Evolutionary conservation across 1,140 invertebrate species (phyloP).

Genomic region (Drosophila watanabei): DNA sequence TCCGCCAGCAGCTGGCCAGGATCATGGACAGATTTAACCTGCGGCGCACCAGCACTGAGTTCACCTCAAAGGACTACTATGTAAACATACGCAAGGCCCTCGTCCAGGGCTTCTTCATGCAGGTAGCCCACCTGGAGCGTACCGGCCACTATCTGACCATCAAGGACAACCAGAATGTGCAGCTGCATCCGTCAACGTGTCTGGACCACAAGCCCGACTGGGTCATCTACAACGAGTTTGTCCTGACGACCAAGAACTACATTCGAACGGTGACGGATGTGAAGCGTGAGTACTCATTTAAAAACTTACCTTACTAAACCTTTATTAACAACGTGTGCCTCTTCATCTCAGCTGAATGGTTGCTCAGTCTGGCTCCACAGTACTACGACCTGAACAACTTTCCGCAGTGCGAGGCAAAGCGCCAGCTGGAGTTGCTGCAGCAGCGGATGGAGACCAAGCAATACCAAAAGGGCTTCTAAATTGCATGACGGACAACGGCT

Average conservation of each 20-base stretch:
- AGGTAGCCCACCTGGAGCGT: conserved; percentile 98
- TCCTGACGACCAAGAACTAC: conserved; percentile 99
- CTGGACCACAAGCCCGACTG: conserved; percentile 99
- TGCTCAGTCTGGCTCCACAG: conserved; percentile 97
- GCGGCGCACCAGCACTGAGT: conserved; percentile 98
- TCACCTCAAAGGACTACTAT: conserved; percentile 99
- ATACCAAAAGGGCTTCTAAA: conserved; percentile 88
- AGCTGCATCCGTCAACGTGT: conserved; percentile 99
- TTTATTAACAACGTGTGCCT: neutral
- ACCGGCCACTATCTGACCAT: conserved; percentile 99
- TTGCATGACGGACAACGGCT: neutral
- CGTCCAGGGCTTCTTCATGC: conserved; percentile 99
- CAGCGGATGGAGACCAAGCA: conserved; percentile 94
- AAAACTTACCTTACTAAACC: neutral
- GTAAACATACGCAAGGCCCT: conserved; percentile 99
- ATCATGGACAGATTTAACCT: conserved; percentile 95
- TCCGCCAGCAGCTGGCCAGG: conserved; percentile 89
- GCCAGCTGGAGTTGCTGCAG: conserved; percentile 95
- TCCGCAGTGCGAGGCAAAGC: conserved; percentile 98
- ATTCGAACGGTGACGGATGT: conserved; percentile 99
- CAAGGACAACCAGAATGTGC: conserved; percentile 99
- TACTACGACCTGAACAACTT: conserved; percentile 99
- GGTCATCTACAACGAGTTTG: conserved; percentile 99
- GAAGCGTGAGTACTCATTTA: conserved; percentile 92
- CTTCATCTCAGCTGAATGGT: conserved; percentile 92